Evolutionary conservation across 2,888 invertebrate species (phyloP).

Genomic region (Sussaba pulchella): DNA sequence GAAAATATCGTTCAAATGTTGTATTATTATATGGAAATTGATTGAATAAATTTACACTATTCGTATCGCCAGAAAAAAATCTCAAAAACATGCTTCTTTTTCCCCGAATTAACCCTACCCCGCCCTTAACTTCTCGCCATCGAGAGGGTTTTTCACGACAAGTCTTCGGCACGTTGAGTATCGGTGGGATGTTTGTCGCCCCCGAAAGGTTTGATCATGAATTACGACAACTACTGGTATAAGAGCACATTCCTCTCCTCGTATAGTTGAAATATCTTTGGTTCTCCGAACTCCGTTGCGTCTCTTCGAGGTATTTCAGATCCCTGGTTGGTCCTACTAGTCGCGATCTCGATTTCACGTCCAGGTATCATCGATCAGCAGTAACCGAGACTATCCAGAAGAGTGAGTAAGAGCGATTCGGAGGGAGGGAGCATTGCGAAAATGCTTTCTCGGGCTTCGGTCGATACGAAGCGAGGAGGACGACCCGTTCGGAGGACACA

Average conservation of each 20-base stretch:
- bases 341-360: constrained; percentile 37
- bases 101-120: no score
- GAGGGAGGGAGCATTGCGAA: constrained; percentile 55
- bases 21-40: no score
- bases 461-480: constrained; percentile 75
- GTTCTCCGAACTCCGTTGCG: not conserved
- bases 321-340: not conserved
- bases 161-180: not conserved
- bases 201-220: constrained; percentile 86
- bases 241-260: not conserved
- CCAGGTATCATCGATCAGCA: constrained; percentile 42
- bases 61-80: no score
- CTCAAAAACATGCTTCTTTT: no score
- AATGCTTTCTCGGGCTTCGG: constrained; percentile 71
- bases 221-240: constrained; percentile 27
- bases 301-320: constrained; percentile 20
- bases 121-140: no score
- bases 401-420: constrained; percentile 8
- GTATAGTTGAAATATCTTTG: constrained; percentile 11
- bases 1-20: no score
- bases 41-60: no score
- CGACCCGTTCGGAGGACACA: constrained; percentile 72
- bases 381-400: constrained; percentile 43
- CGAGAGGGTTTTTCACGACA: not conserved
- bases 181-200: constrained; percentile 83